Percentiles rank a stretch among this genome's conserved stretches.
Conservation (phyloP, 2,113 vertebrate species). For the Felis catus region F.catus_Fca126_mat1.0 CM031414.1:40186001-40186500, state of each 20-base stretch:
- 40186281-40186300: not conserved
- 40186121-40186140: not conserved
- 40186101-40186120: not conserved
- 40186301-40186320: not conserved
- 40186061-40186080: not conserved
- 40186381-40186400: not conserved
- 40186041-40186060: not conserved
- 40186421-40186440: not conserved
- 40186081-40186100: not conserved
- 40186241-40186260: not conserved
- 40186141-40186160: not conserved
- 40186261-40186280: not conserved
- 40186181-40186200: slow-evolving; percentile 5
- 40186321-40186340: slow-evolving; percentile 35
- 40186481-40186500: not conserved
- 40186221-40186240: not conserved
- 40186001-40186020: not conserved
- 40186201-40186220: slow-evolving; percentile 16
- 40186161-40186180: not conserved
- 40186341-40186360: not conserved
- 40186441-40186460: not conserved
- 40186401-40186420: not conserved
- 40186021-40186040: not conserved
- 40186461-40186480: not conserved
- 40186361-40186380: slow-evolving; percentile 11